These are phyloP conservation scores for Rhinichthys osculus DNA, from an alignment of 2,797 vertebrate species.

Conservation along the genomic window DNA sequence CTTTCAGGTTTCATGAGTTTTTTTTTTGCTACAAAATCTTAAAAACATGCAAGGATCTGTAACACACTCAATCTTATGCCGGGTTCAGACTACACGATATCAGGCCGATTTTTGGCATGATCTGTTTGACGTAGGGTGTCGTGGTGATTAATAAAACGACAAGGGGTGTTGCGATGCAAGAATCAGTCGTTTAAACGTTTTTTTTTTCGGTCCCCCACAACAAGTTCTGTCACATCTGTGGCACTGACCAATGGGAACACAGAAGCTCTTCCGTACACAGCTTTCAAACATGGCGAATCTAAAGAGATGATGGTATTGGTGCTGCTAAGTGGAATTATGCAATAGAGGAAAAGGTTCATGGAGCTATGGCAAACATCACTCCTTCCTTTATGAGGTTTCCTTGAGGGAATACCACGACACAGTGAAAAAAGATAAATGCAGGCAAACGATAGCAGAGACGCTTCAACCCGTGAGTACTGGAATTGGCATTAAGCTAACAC, in stretches of 20 bases:
- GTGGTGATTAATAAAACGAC: not conserved
- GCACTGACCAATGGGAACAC: no score
- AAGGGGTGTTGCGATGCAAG: not conserved
- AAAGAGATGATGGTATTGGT: not conserved
- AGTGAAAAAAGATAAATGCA: not conserved
- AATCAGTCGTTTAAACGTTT: not conserved
- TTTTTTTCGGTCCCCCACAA: no score
- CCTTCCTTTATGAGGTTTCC: not conserved
- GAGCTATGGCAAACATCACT: not conserved
- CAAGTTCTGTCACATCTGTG: no score
- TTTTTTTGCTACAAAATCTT: not conserved
- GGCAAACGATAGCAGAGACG: no score
- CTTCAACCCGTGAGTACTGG: no score
- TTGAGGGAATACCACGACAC: not conserved
- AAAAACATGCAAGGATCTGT: not conserved
- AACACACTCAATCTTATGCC: not conserved
- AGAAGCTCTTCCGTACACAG: no score
- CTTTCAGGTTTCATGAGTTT: not conserved
- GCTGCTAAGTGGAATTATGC: no score
- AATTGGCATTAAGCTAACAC: not conserved
- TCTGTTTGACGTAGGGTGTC: not conserved
- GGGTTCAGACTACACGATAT: not conserved
- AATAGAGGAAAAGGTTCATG: not conserved
- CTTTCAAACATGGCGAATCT: not conserved
- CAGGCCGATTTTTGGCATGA: not conserved